Conservation (phyloP, 2,113 vertebrate species). For the Kryptolebias marmoratus region DNA sequence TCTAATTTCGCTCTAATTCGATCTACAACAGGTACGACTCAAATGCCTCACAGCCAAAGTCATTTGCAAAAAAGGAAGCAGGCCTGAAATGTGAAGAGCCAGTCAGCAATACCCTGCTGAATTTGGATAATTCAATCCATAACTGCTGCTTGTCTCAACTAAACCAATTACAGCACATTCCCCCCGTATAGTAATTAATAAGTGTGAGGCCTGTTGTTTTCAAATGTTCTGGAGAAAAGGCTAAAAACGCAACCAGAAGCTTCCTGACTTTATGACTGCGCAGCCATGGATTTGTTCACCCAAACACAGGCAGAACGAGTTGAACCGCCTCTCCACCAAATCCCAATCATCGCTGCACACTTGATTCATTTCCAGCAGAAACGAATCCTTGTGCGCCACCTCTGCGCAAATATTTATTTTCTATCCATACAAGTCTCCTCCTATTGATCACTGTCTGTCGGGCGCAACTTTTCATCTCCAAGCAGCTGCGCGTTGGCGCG, state of each 20-base stretch:
- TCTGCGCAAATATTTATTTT: slow-evolving; percentile 16
- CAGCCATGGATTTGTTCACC: too few relatives aligned
- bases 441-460: slow-evolving; percentile 33
- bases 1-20: slow-evolving; percentile 86
- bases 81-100: slow-evolving; percentile 92
- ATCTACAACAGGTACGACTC: slow-evolving; percentile 87
- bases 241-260: too few relatives aligned
- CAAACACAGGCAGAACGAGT: slow-evolving; percentile 14
- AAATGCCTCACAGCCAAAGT: slow-evolving; percentile 89
- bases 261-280: too few relatives aligned
- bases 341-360: background rate
- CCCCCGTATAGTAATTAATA: slow-evolving; percentile 91
- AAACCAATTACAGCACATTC: slow-evolving; percentile 96
- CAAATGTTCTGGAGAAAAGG: slow-evolving; percentile 51
- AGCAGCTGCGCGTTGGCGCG: slow-evolving; percentile 46
- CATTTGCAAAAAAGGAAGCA: slow-evolving; percentile 87
- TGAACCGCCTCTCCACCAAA: slow-evolving; percentile 18
- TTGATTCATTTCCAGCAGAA: background rate
- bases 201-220: slow-evolving; percentile 79
- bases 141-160: slow-evolving; percentile 91
- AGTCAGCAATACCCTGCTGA: slow-evolving; percentile 94
- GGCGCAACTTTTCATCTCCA: slow-evolving; percentile 23
- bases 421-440: background rate
- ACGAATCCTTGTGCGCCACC: slow-evolving; percentile 8
- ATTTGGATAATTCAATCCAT: slow-evolving; percentile 95